Conservation (phyloP, 92 coral and sea anemone species). For the Actinernus sp. region DNA sequence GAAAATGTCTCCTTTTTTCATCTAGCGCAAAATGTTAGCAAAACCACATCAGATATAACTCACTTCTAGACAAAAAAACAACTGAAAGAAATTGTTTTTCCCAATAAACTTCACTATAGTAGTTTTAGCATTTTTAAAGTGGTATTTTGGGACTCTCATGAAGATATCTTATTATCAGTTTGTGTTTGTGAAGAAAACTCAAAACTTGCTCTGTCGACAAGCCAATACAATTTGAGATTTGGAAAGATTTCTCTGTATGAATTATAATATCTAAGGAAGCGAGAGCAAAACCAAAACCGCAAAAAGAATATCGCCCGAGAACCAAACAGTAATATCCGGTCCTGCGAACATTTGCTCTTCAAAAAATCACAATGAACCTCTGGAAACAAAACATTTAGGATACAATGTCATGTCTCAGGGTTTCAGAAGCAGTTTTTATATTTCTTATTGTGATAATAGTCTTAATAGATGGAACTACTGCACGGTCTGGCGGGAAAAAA, state of each 20-base stretch:
- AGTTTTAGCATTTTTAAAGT: too few relatives aligned
- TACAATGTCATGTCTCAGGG: too few relatives aligned
- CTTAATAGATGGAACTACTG: neutral
- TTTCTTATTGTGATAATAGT: neutral
- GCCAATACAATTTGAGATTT: conserved; percentile 1
- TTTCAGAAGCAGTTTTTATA: too few relatives aligned
- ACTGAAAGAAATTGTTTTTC: too few relatives aligned
- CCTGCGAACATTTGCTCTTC: neutral
- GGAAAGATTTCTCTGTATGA: neutral
- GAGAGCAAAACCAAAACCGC: neutral
- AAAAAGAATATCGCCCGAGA: neutral
- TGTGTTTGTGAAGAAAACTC: neutral
- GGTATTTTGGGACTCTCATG: too few relatives aligned
- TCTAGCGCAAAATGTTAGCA: too few relatives aligned
- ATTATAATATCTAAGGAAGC: neutral
- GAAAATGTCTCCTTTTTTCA: too few relatives aligned
- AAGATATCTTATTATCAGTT: neutral
- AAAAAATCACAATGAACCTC: too few relatives aligned
- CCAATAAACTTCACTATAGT: too few relatives aligned
- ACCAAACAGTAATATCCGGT: neutral
- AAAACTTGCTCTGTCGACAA: neutral
- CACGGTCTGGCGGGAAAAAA: neutral
- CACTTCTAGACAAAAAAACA: too few relatives aligned
- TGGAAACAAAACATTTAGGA: too few relatives aligned
- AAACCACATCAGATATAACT: too few relatives aligned